phyloP scores from a whole-genome alignment of 2,113 vertebrate genomes.

The Rhizomys pruinosus region DNA sequence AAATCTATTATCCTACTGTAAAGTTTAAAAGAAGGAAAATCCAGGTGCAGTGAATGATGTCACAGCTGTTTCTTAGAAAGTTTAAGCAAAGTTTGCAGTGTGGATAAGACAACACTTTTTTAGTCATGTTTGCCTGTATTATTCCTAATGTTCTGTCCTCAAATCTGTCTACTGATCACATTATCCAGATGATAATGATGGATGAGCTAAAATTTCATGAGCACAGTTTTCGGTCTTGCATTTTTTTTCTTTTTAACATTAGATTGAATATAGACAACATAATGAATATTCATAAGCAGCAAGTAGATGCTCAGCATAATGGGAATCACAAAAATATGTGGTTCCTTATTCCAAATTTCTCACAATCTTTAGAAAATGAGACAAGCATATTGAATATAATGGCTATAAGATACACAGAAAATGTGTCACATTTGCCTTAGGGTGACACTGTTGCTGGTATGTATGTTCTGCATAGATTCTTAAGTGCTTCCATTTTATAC shows the following conservation, averaged over 20 bases:
- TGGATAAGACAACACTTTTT: neutral
- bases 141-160: neutral
- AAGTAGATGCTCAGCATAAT: neutral
- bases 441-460: neutral
- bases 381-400: neutral
- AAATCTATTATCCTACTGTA: conserved; percentile 9
- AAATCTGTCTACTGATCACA: neutral
- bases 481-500: neutral
- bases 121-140: neutral
- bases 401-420: neutral
- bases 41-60: neutral
- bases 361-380: neutral
- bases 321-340: neutral
- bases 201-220: conserved; percentile 18
- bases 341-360: conserved; percentile 33
- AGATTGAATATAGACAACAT: neutral
- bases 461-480: neutral
- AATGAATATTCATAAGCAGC: conserved; percentile 25
- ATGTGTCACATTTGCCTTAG: neutral
- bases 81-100: neutral
- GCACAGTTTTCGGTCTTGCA: neutral
- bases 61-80: neutral
- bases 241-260: conserved; percentile 48
- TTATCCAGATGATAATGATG: neutral
- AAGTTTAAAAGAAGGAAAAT: neutral